Percentiles rank a stretch among this genome's conserved stretches.
These are phyloP conservation scores for Drosophila yakuba DNA, from an alignment of 1,140 invertebrate species.

Conservation along the genomic window DNA sequence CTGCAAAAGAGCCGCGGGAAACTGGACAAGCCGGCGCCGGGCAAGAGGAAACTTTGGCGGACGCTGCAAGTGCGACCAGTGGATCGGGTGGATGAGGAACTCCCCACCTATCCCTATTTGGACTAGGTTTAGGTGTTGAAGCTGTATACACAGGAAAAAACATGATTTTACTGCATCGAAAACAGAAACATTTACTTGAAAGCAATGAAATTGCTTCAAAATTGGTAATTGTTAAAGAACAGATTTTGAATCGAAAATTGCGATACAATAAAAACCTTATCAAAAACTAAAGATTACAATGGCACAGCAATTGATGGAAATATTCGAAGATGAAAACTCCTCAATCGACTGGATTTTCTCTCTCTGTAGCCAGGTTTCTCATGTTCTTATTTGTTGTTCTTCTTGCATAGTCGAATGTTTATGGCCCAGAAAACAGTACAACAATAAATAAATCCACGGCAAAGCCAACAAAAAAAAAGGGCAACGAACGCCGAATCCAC, in stretches of 20 bases:
- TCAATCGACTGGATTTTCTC: background rate
- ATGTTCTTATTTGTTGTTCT: conserved; percentile 17
- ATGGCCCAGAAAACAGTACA: conserved; percentile 33
- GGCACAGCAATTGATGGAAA: no score
- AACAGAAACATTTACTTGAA: no score
- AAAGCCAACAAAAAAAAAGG: conserved; percentile 22
- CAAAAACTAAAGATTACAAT: no score
- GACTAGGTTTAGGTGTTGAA: conserved; percentile 26
- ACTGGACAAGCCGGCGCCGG: background rate
- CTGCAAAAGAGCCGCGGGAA: conserved; percentile 16
- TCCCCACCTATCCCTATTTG: conserved; percentile 63
- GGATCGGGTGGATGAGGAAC: conserved; percentile 24
- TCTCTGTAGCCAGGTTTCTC: background rate
- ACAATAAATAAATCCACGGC: conserved; percentile 56
- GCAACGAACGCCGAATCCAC: conserved; percentile 39
- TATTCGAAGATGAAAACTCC: no score
- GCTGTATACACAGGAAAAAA: background rate
- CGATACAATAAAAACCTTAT: no score
- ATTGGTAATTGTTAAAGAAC: no score
- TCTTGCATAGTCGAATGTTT: conserved; percentile 19
- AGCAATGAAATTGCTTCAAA: no score
- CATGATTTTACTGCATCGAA: no score
- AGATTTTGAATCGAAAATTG: no score
- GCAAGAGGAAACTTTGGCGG: conserved; percentile 55
- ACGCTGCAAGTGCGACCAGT: conserved; percentile 37